Evolutionary conservation across 1,140 invertebrate species (phyloP), one percentile per base, ranked within the genome.

Genomic region (Saxidomus purpurata): DNA sequence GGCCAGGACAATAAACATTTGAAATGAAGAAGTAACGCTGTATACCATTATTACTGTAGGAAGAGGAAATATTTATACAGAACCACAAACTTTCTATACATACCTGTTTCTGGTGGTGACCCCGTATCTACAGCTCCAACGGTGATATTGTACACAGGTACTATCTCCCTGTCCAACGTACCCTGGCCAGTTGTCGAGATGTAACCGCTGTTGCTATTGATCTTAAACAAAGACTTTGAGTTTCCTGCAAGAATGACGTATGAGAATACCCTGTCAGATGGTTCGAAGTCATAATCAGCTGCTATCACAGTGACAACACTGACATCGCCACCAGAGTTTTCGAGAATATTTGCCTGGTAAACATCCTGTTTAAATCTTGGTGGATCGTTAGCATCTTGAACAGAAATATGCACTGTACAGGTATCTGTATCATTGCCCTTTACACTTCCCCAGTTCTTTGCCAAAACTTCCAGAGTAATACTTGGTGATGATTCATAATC

Each of bases 361-460:
- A 97, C 94, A 36, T 96, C 96, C 91, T 98, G 97, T 15, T 97
- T 94, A 94, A 99, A 99, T 95, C 98, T 98, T 0, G 98, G 98
- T 3, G 98, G 98, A 96, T 99, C 98, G 94, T 99, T 99, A 6
- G 98, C 98, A 95, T 99, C 98, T 96, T 99, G 98, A 81, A 99
- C 98, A 0, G 97, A 98, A 84, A 99, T 98, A 38, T 98, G 98
- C 0, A 99, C 98, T 95, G 98, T 98, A 6, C 98, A 98, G 95
- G 98, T 98, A 95, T 99, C 98, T 0, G 98, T 99, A 93, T 99
- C 98, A 95, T 99, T 99, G 13, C 98, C 98, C 59, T 97, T 96
- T 88, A 99, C 98, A 38, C 98, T 98, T 13, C 98, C 98, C 63
- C 97, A 97, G 95, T 99, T 99, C 96, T 99, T 99, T 0, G 98